Evolutionary conservation across 2,113 vertebrate species (phyloP).

Genomic region (Catagonus wagneri): DNA sequence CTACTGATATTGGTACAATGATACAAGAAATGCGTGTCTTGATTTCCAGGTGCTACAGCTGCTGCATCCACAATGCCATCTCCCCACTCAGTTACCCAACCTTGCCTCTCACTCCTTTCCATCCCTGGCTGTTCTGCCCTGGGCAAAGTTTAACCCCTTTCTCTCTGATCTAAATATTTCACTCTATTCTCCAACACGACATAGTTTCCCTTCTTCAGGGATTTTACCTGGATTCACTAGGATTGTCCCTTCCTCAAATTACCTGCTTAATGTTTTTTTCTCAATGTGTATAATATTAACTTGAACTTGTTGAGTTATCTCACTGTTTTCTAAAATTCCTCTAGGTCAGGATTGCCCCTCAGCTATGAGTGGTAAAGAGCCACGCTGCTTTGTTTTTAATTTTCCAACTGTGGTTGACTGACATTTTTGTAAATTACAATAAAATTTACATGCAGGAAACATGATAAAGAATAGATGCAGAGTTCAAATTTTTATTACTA

Average conservation of each 20-base stretch:
- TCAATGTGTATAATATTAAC: neutral
- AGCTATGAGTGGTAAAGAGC: neutral
- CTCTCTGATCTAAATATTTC: neutral
- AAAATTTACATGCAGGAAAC: neutral
- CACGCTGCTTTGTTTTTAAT: neutral
- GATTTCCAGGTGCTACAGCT: neutral
- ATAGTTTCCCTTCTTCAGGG: neutral
- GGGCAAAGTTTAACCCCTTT: neutral
- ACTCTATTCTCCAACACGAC: neutral
- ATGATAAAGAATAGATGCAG: neutral
- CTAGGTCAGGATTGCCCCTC: neutral
- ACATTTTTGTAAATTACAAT: neutral
- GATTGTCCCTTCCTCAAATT: neutral
- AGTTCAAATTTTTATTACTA: neutral
- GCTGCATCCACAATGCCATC: neutral
- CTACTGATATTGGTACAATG: neutral
- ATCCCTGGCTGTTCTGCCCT: neutral
- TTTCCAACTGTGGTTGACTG: neutral
- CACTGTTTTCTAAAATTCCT: neutral
- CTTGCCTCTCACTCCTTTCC: neutral
- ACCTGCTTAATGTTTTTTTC: neutral
- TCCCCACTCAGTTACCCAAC: neutral
- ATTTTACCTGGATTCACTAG: neutral
- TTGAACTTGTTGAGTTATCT: neutral
- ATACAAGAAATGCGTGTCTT: rapidly evolving